A percentile compares a stretch with the other conserved stretches of the same genome.
These are phyloP conservation scores for Upupa epops DNA, from an alignment of 2,113 vertebrate genomes.

Conservation along the genomic window DNA sequence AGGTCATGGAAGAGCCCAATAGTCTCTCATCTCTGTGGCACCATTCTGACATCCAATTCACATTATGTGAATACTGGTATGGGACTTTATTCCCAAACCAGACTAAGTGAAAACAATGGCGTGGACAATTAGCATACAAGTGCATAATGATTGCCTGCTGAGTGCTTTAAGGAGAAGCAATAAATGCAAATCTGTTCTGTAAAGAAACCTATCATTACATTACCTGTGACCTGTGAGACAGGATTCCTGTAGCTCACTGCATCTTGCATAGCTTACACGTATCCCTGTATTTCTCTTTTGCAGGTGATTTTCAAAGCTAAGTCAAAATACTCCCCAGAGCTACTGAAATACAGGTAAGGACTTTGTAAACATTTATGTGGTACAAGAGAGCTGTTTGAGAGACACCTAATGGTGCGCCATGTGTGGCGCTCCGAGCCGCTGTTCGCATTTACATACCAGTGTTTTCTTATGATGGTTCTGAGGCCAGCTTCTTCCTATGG, in stretches of 20 bases:
- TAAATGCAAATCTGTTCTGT: background rate
- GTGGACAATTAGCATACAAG: background rate
- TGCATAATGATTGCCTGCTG: background rate
- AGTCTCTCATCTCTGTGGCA: background rate
- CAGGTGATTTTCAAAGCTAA: slow-evolving; percentile 97
- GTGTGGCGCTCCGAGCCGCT: background rate
- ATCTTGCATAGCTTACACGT: background rate
- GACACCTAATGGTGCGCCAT: background rate
- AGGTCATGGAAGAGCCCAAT: background rate
- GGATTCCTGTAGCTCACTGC: background rate
- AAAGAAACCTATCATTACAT: background rate
- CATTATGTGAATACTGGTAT: background rate
- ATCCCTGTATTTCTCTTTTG: slow-evolving; percentile 32
- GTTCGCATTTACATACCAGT: background rate
- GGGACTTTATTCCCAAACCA: background rate
- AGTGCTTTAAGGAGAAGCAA: background rate
- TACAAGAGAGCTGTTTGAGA: background rate
- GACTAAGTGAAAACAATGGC: background rate
- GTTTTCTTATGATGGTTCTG: background rate
- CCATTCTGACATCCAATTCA: background rate
- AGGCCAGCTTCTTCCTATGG: background rate
- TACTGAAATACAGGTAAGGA: slow-evolving; percentile 89
- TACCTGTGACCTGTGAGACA: background rate
- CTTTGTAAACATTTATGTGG: background rate
- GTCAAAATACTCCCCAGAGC: slow-evolving; percentile 91